phyloP scores from a whole-genome alignment of 2,797 vertebrate species.

The Ceryle rudis region DNA sequence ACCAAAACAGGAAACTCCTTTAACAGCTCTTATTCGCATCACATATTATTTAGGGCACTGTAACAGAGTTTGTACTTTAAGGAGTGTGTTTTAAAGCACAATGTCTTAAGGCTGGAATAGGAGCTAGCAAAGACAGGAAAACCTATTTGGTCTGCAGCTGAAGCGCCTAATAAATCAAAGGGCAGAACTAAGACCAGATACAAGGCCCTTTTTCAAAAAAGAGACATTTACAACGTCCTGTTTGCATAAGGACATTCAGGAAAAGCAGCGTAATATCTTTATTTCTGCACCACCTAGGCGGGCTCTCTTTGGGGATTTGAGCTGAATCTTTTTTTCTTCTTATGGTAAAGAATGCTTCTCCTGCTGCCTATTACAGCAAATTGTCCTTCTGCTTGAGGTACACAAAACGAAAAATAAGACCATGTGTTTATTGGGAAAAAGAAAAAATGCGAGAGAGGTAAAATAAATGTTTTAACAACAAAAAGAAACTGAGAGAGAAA shows the following conservation, averaged over 20 bases:
- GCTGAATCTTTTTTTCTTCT: conserved; percentile 5
- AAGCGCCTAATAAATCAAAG: conserved; percentile 79
- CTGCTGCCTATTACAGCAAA: neutral
- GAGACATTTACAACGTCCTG: conserved; percentile 76
- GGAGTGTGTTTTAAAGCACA: conserved; percentile 60
- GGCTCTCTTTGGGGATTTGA: neutral
- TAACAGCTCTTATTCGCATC: conserved; percentile 52
- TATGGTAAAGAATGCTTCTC: conserved; percentile 30
- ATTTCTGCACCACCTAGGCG: conserved; percentile 56
- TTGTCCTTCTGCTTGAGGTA: neutral
- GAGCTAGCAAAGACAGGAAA: conserved; percentile 77
- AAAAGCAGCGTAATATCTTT: conserved; percentile 69
- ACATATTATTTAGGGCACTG: conserved; percentile 62
- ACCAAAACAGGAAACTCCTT: conserved; percentile 77
- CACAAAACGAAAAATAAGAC: neutral
- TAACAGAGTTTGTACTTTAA: conserved; percentile 60
- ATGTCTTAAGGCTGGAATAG: conserved; percentile 55
- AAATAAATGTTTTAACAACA: neutral
- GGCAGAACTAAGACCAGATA: conserved; percentile 69
- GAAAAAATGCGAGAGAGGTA: neutral
- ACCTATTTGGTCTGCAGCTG: conserved; percentile 75
- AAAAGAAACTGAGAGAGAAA: neutral
- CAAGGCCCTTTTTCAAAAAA: conserved; percentile 72
- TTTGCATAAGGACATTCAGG: conserved; percentile 73
- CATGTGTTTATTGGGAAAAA: neutral